phyloP scores from a whole-genome alignment of 2,797 vertebrate species.

The Bufotes viridis region DNA sequence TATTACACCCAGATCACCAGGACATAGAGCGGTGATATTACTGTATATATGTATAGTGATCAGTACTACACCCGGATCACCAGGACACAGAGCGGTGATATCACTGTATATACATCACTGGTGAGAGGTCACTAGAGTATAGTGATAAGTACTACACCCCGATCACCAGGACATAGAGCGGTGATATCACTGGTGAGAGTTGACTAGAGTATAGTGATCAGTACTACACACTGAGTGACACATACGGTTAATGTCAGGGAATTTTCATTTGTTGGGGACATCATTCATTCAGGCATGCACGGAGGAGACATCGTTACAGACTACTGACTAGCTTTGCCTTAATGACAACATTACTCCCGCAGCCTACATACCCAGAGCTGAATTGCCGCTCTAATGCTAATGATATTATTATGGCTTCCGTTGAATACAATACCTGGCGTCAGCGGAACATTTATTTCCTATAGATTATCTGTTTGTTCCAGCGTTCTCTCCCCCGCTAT shows the following conservation, averaged over 20 bases:
- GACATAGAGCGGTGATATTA: not conserved
- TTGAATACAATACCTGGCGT: conserved; percentile 44
- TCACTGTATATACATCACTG: too few relatives aligned
- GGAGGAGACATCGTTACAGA: conserved; percentile 5
- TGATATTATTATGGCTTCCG: conserved; percentile 50
- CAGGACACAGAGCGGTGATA: not conserved
- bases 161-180: not conserved
- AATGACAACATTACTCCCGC: conserved; percentile 34
- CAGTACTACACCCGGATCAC: not conserved
- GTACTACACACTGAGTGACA: not conserved
- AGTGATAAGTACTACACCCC: not conserved
- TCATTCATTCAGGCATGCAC: conserved; percentile 2
- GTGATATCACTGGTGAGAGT: not conserved
- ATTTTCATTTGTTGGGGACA: not conserved
- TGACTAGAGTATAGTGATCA: not conserved
- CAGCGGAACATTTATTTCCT: conserved; percentile 45
- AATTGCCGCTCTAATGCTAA: conserved; percentile 5
- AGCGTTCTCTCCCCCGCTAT: not conserved
- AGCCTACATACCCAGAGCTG: not conserved
- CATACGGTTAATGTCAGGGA: conserved; percentile 13
- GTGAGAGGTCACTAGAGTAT: not conserved
- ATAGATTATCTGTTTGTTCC: conserved; percentile 49
- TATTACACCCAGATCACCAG: not conserved
- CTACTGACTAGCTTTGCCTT: conserved; percentile 5
- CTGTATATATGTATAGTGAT: not conserved